phyloP scores from a whole-genome alignment of 2,113 vertebrate genomes.

The Mesocricetus auratus region DNA sequence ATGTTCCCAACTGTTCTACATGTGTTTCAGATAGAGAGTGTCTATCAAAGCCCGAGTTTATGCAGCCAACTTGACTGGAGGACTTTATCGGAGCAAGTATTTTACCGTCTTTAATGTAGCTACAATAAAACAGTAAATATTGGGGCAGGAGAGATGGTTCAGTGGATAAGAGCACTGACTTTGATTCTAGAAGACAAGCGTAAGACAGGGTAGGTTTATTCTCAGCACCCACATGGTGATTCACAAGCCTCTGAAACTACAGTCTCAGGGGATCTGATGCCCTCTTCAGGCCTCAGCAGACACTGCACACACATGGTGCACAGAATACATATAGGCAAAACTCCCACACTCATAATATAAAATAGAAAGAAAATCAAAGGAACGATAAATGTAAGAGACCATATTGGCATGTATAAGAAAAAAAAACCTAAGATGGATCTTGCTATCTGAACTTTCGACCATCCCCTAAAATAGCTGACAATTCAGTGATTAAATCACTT shows the following conservation, averaged over 20 bases:
- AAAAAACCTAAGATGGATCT: neutral
- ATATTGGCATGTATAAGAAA: neutral
- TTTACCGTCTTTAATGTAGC: neutral
- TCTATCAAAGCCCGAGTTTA: neutral
- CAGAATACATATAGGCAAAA: neutral
- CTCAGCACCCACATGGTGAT: neutral
- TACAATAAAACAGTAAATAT: neutral
- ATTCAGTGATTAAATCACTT: neutral
- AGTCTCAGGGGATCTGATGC: neutral
- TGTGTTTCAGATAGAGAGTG: neutral
- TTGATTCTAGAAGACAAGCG: neutral
- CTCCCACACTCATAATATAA: neutral
- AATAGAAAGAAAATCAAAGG: neutral
- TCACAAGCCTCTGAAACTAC: neutral
- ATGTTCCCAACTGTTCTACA: neutral
- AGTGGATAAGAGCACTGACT: neutral
- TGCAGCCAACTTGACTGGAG: neutral
- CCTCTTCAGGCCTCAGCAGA: neutral
- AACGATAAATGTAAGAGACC: neutral
- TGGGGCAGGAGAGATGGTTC: neutral
- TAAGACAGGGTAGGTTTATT: rapidly evolving
- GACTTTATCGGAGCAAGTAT: neutral
- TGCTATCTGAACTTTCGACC: neutral
- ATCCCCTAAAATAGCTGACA: neutral
- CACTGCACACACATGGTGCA: neutral